Base-by-base conservation (phyloP, 2,113 vertebrate genomes). In the Apodemus speciosus region DNA sequence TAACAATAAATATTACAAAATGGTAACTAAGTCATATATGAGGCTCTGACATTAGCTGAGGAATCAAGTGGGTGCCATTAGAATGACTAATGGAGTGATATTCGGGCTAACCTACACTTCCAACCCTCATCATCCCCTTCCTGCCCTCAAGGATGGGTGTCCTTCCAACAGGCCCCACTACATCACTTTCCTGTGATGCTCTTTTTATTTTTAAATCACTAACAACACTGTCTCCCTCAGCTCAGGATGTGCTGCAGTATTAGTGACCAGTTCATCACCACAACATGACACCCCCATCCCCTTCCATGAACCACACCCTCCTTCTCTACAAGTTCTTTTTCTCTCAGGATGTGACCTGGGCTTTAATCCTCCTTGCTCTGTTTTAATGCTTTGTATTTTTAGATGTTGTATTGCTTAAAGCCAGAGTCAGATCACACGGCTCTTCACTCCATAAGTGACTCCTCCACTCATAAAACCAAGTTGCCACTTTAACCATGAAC, bases 361-460 rank as follows among this genome's bases (percentile, higher is more conserved):
- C 90, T 88, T 73, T 95, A 93, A 95, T 88, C n/a, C 25, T 90
- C 25, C 25, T 95, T 96, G 89, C 20, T 95, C 64, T 18, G 6
- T 71, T 94, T 90, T 91, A 73, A 49, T 71, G 91, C 91, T 93
- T 91, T 93, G 73, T 53, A 95, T 95, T 93, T 93, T 93, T 92
- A 89, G 58, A 46, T 96, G 20, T 14, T 96, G 90, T 90, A 84
- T 94, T 43, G 40, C 79, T 68, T 77, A 75, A 30, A 35, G 43
- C 62, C 79, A 84, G 88, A 9, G 0, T 79, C 81, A 83, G 6
- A 38, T 35, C 93, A 35, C 6, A 85, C 30, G 20, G 9, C 86
- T 30, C 46, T 81, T 95, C 71, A 13, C 9, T 93, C 94, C 13
- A 43, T 88, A 15, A 58, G 53, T 7, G 4, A 73, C 27, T 91